phyloP scores from a whole-genome alignment of 2,797 vertebrate genomes.

The Melanotaenia boesemani region DNA sequence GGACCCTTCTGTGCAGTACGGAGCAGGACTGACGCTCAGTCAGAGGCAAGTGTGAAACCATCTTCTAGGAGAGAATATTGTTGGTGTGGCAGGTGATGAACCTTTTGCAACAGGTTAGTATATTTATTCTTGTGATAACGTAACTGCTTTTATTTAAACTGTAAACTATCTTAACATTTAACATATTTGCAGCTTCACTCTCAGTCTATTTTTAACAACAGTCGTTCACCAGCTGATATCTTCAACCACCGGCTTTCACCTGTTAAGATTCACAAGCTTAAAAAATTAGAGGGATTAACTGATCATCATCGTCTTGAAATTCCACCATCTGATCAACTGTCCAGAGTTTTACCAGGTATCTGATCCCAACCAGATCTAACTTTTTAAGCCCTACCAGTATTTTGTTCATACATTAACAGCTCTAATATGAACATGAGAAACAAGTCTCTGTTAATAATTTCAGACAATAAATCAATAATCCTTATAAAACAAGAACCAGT shows the following conservation, averaged over 20 bases:
- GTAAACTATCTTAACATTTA: not conserved
- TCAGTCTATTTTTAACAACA: slow-evolving; percentile 29
- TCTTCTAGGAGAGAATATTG: slow-evolving; percentile 40
- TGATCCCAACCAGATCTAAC: not conserved
- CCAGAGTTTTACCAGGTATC: not conserved
- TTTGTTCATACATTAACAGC: not conserved
- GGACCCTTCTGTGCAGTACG: not conserved
- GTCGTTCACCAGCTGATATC: slow-evolving; percentile 7
- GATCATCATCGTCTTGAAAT: not conserved
- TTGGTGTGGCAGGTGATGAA: slow-evolving; percentile 23
- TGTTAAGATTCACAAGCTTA: not conserved
- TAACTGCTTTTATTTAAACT: not conserved
- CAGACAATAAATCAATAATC: slow-evolving; percentile 2
- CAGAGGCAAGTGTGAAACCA: slow-evolving; percentile 7
- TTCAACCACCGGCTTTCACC: not conserved
- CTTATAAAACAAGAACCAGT: slow-evolving; percentile 5
- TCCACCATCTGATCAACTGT: not conserved
- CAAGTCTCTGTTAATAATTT: not conserved
- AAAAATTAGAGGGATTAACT: not conserved
- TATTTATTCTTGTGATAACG: not conserved
- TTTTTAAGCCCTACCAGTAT: not conserved
- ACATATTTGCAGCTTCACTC: slow-evolving; percentile 47
- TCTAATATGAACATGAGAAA: not conserved
- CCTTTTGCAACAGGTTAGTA: slow-evolving; percentile 63
- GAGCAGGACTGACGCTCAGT: slow-evolving; percentile 17